These are phyloP conservation scores for Oncorhynchus tshawytscha DNA, from an alignment of 2,113 vertebrate species.

Conservation along the genomic window DNA sequence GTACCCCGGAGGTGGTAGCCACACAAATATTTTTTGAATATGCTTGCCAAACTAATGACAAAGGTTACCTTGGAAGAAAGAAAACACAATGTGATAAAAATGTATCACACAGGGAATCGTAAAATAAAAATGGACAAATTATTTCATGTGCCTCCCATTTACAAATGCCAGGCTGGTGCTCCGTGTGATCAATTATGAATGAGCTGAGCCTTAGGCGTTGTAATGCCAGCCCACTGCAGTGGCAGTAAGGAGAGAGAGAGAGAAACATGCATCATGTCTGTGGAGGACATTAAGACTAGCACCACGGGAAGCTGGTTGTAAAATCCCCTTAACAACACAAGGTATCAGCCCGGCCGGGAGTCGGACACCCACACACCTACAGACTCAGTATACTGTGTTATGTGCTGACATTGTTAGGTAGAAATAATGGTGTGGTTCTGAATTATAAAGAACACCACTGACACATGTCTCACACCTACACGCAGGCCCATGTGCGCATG, in stretches of 20 bases:
- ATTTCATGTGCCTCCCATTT: constrained; percentile 10
- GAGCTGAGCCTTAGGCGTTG: constrained; percentile 50
- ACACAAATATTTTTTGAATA: too few relatives aligned
- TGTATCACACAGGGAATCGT: too few relatives aligned
- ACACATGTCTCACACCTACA: too few relatives aligned
- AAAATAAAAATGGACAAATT: background rate
- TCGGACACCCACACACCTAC: too few relatives aligned
- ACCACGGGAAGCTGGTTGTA: background rate
- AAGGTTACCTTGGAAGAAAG: constrained; percentile 52
- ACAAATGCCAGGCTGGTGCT: constrained; percentile 55
- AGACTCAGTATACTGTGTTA: too few relatives aligned
- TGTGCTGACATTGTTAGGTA: too few relatives aligned
- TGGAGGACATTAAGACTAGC: constrained; percentile 29
- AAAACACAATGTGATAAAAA: background rate
- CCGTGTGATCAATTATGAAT: constrained; percentile 66
- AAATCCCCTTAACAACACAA: constrained; percentile 6
- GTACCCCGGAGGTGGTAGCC: too few relatives aligned
- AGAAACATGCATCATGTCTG: constrained; percentile 34
- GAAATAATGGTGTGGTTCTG: too few relatives aligned
- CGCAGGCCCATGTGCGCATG: too few relatives aligned
- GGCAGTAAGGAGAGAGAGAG: constrained; percentile 17
- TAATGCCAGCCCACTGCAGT: background rate
- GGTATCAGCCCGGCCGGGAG: too few relatives aligned
- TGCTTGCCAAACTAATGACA: constrained; percentile 43
- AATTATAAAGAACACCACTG: too few relatives aligned